phyloP scores from a whole-genome alignment of 92 coral and sea anemone species.

The Porites evermanni region DNA sequence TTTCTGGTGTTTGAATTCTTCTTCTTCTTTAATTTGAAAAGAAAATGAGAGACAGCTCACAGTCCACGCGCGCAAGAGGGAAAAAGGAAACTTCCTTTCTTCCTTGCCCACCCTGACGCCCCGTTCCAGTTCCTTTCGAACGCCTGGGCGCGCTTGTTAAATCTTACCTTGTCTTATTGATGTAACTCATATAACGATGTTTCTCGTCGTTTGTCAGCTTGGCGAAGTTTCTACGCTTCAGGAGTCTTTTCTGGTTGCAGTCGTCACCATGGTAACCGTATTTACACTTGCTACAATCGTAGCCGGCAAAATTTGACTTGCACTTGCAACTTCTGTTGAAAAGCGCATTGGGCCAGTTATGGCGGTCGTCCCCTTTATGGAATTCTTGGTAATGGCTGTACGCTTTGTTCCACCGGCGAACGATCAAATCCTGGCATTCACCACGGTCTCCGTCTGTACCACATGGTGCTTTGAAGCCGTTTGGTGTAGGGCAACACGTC shows the following conservation, averaged over 20 bases:
- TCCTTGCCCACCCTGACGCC: no score
- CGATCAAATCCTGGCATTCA: constrained; percentile 52
- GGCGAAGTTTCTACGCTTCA: constrained; percentile 47
- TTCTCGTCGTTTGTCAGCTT: constrained; percentile 62
- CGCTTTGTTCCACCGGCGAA: constrained; percentile 52
- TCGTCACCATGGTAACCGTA: constrained; percentile 75
- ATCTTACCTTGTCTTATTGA: constrained; percentile 51
- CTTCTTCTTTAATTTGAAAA: no score
- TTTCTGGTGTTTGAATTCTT: no score
- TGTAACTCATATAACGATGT: constrained; percentile 68
- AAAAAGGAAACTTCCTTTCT: no score
- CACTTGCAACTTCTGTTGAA: constrained; percentile 69
- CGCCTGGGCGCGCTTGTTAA: no score
- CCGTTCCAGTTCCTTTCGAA: no score
- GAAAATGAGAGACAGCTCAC: no score
- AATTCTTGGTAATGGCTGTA: constrained; percentile 54
- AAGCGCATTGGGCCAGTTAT: constrained; percentile 66
- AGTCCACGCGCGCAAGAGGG: no score
- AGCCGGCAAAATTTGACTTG: constrained; percentile 60
- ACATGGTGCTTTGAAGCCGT: constrained; percentile 63
- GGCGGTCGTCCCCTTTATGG: constrained; percentile 71
- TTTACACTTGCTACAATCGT: constrained; percentile 83
- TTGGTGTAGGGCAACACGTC: constrained; percentile 77
- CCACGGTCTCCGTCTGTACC: constrained; percentile 75
- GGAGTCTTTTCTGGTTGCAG: constrained; percentile 63